phyloP scores from a whole-genome alignment of 2,113 vertebrate genomes.

The Merops nubicus region DNA sequence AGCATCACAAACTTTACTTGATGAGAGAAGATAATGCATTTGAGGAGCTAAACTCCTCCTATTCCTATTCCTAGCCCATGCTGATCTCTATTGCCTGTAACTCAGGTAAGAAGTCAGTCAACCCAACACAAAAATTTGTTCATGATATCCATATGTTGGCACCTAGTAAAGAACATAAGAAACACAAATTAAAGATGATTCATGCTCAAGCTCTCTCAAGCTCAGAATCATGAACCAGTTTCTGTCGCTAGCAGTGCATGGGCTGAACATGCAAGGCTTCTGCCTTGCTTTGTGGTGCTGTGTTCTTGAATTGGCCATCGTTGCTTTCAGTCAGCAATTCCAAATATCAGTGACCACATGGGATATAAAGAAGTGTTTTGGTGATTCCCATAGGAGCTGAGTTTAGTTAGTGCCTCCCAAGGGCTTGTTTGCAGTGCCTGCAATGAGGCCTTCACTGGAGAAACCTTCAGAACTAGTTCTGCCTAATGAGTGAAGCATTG shows the following conservation, averaged over 20 bases:
- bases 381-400: not conserved
- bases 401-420: not conserved
- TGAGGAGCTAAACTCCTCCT: fast-evolving
- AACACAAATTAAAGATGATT: not conserved
- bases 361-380: not conserved
- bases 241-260: not conserved
- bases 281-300: not conserved
- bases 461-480: not conserved
- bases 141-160: not conserved
- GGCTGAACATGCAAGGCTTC: not conserved
- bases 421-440: not conserved
- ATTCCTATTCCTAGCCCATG: not conserved
- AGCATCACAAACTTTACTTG: not conserved
- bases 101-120: not conserved
- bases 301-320: not conserved
- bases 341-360: not conserved
- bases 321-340: not conserved
- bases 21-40: not conserved
- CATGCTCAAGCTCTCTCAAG: not conserved
- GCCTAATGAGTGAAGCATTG: not conserved
- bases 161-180: not conserved
- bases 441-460: not conserved
- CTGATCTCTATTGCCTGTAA: not conserved
- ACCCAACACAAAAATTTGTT: not conserved
- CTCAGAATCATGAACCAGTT: not conserved